Conservation (phyloP, 2,113 vertebrate species). For the Cnemophilus loriae region DNA sequence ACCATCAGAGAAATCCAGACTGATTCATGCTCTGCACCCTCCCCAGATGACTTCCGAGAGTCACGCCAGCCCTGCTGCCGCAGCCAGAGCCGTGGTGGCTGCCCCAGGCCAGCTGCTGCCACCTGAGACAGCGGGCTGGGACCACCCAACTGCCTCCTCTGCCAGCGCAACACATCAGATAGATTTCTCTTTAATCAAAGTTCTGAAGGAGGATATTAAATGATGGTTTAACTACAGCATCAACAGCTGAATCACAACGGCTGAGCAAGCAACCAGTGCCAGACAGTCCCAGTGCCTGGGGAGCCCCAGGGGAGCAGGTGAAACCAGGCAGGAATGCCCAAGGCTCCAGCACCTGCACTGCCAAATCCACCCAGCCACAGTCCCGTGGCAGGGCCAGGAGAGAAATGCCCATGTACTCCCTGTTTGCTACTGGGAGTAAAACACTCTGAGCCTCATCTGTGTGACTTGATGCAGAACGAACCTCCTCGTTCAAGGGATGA, state of each 20-base stretch:
- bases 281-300: background rate
- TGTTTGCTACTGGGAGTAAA: background rate
- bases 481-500: background rate
- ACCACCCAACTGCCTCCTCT: background rate
- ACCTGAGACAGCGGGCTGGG: background rate
- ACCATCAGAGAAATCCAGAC: background rate
- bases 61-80: background rate
- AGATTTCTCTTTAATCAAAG: background rate
- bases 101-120: background rate
- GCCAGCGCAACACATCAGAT: background rate
- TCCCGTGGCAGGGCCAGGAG: background rate
- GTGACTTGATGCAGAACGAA: background rate
- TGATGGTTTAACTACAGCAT: background rate
- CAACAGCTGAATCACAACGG: background rate
- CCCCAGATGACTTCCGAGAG: background rate
- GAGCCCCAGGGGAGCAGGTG: background rate
- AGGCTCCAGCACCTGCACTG: background rate
- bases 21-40: constrained; percentile 9
- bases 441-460: background rate
- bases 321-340: background rate
- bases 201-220: background rate
- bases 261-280: background rate
- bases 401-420: background rate
- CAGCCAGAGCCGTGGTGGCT: background rate
- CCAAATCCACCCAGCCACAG: background rate